Evolutionary conservation across 2,888 invertebrate species (phyloP).

Genomic region (Zaprionus obscuricornis): DNA sequence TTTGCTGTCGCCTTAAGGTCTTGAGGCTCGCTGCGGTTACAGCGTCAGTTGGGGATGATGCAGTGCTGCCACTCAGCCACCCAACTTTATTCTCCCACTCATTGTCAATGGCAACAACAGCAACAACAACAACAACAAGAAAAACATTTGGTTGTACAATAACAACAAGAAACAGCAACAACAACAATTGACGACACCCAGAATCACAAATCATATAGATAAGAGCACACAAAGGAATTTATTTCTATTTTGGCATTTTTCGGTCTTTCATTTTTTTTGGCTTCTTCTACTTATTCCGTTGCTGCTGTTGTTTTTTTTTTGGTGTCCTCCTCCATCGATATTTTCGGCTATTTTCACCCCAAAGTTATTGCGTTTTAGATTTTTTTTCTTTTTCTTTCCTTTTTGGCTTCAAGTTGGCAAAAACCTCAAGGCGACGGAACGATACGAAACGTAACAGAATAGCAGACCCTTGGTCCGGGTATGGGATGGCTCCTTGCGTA

Average conservation of each 20-base stretch:
- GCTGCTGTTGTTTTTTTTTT: conserved; percentile 33
- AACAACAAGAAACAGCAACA: conserved; percentile 35
- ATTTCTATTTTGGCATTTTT: conserved; percentile 78
- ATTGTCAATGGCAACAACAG: conserved; percentile 61
- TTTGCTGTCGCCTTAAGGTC: conserved; percentile 11
- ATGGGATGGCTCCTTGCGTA: too few species aligned
- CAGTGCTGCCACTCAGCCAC: conserved; percentile 12
- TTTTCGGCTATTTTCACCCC: conserved; percentile 79
- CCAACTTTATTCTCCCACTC: conserved; percentile 55
- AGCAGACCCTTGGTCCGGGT: too few species aligned
- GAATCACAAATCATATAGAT: conserved; percentile 84
- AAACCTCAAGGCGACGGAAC: conserved; percentile 18
- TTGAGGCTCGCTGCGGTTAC: conserved; percentile 32
- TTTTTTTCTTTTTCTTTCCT: conserved; percentile 44
- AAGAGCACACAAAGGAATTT: conserved; percentile 83
- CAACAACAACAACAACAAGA: conserved; percentile 23
- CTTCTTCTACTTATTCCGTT: conserved; percentile 5
- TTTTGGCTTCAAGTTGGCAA: conserved; percentile 41
- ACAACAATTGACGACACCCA: conserved; percentile 79
- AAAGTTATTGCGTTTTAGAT: conserved; percentile 77
- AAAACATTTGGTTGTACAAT: too few species aligned
- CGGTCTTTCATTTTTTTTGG: conserved; percentile 50
- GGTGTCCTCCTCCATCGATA: conserved; percentile 70
- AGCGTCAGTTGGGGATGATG: conserved; percentile 32
- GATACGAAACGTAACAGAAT: too few species aligned